Base-by-base conservation (phyloP, 2,113 vertebrate genomes). In the Coregonus clupeaformis region DNA sequence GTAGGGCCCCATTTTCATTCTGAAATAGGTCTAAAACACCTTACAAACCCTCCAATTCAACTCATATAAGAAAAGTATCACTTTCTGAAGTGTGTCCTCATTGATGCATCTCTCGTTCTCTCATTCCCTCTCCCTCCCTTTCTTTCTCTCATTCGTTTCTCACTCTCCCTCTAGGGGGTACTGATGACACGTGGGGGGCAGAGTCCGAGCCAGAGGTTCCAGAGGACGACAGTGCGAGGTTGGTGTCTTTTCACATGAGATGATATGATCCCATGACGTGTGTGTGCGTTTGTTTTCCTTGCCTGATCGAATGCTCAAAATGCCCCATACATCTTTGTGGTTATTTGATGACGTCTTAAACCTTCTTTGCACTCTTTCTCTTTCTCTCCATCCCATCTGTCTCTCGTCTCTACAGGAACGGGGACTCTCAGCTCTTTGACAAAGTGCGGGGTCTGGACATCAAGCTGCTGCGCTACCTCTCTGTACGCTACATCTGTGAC, bases 381-480 rank as follows among this genome's bases (percentile, higher is more conserved):
- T 32, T 13, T 1, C 13, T 36, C 32, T 66, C 16, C 4, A 68
- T 24, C 4, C 45, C 4, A 27, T 49, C 52, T 49, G 22, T 59
- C 6, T 74, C 4, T 66, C 16, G 24, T 12, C 2, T 20, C 13
- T 18, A 18, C 49, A 99, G 98, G 86, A 99, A 98, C 47, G 95
- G 96, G 11, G 97, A 99, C 75, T 96, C 94, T 0, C 98, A 98
- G 88, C 94, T 98, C 70, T 99, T 99, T 82, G 97, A 99, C 92
- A 98, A 98, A 80, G 97, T 99, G 74, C 92, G 98, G 83, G 98
- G 98, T 70, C 95, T 95, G 0, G 98, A 99, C 91, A 99, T 99
- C 85, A 97, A 96, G 86, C 92, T 99, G 81, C 95, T 99, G 29
- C 95, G 95, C 7, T 98, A 99, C 88, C 93, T 99, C 69, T 98